Base-by-base conservation (phyloP, 2,888 invertebrate genomes). In the Mythimna albipuncta region DNA sequence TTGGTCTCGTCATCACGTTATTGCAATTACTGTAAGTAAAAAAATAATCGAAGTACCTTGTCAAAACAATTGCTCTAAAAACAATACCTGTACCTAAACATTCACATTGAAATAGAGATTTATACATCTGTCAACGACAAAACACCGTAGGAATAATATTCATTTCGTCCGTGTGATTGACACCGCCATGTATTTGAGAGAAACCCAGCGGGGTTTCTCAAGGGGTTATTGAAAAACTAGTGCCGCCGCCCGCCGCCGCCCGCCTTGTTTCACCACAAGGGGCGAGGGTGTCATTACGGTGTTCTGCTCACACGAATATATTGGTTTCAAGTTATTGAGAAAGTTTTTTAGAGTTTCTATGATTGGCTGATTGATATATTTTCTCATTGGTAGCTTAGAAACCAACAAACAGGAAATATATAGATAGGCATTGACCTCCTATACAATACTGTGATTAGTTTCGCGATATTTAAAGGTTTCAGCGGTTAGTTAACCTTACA, bases 191-290 rank as follows among this genome's bases (percentile, higher is more conserved):
- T 90, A 92, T 93, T 93, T 90, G 94, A 92, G 94, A 92, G 90
- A 86, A 90, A 89, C 94, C 72, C 95, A 85, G 93, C 95, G 92
- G 95, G 96, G 84, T 77, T 89, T 88, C 91, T 91, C 88, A 93
- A 94, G 93, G 95, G 95, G 94, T 94, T 92, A 90, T 91, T 93
- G 91, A 92, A 93, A 93, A 93, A 93, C 91, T 91, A 89, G 90
- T 82, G 89, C 89, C 88, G 88, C 86, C 89, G 89, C 61, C 61
- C 61, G 61, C 13, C 41, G 7, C 61, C 61, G 88, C 89, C 93
- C 92, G 93, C 93, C 94, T 94, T 92, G 93, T 93, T 92, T 87
- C 85, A 92, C 93, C 92, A 86, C 93, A 86, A 91, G 91, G 91
- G 91, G 92, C 75, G 89, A 87, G 85, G 85, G 84, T 75, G 83